Evolutionary conservation across 1,140 invertebrate genomes (phyloP), one percentile per base, ranked within the genome.

Genomic region (Scaptodrosophila lebanonensis): DNA sequence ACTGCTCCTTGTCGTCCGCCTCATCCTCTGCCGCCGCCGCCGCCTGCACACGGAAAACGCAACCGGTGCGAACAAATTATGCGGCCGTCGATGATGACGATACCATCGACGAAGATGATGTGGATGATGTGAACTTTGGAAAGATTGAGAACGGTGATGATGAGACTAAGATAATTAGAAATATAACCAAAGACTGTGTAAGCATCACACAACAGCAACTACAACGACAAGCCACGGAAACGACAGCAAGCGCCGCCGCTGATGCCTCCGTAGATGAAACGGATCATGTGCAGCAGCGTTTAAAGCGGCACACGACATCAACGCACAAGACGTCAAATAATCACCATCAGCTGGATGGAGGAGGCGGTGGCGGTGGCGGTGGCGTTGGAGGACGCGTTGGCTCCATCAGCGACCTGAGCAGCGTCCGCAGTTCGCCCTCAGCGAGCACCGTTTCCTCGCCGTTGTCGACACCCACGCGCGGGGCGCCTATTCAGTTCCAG

Each of bases 371-470:
- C 1, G 39, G 27, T 1, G 27, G 15, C 2, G 30, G 8, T 0
- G 35, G 48, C 15, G 27, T 18, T 29, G 8, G 3, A 4, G 50
- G 27, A 7, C 30, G 35, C 15, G 67, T 48, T 16, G 82, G 71
- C 39, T 71, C 66, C 32, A 52, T 63, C 25, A 85, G 84, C 57
- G 84, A 76, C 47, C 32, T 82, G 40, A 85, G 83, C 58, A 85
- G 83, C 56, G 77, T 68, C 13, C 40, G 82, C 16, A 85, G 83
- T 36, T 84, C 83, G 17, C 73, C 83, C n/a, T 85, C 83, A 51
- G 67, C 69, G 50, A 85, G 83, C 40, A 79, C 84, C 9, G 61
- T 84, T 6, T 86, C 79, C 35, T 84, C 84, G 59, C 84, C 84
- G 44, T 60, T 84, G 12, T 85, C 83, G 44, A 85, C 83, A 58